Evolutionary conservation across 64 coral and sea anemone species (phyloP).

Genomic region (Trachythela sp.): DNA sequence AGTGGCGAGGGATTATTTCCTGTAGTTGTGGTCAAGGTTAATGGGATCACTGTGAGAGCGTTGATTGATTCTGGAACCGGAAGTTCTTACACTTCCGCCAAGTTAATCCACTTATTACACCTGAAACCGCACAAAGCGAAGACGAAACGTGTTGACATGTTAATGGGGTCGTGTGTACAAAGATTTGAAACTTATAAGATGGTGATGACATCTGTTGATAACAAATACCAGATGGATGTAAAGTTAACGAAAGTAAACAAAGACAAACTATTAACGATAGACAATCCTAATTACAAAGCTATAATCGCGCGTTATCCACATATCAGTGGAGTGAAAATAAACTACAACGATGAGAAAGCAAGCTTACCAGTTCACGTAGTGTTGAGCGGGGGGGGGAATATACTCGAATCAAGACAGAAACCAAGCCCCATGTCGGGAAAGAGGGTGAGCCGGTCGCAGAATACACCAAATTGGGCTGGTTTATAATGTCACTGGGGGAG

Average conservation of each 20-base stretch:
- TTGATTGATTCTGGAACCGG: no score
- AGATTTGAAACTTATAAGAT: no score
- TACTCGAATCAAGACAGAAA: background rate
- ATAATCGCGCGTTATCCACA: background rate
- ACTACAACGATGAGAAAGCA: background rate
- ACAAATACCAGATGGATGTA: no score
- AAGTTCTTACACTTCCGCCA: no score
- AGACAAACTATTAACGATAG: background rate
- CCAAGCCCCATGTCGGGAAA: background rate
- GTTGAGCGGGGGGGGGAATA: background rate
- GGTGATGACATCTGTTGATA: no score
- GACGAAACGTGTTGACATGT: no score
- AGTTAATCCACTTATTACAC: no score
- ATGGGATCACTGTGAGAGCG: background rate
- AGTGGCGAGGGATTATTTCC: no score
- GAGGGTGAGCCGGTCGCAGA: slow-evolving; percentile 8
- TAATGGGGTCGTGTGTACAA: no score
- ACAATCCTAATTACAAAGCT: background rate
- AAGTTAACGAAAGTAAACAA: no score
- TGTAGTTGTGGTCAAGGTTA: no score
- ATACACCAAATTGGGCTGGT: background rate
- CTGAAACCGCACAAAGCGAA: no score
- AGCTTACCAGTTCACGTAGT: background rate
- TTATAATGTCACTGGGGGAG: background rate
- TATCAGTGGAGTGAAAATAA: background rate